Conservation (phyloP, 2,888 invertebrate genomes). For the Synanthedon andrenaeformis region DNA sequence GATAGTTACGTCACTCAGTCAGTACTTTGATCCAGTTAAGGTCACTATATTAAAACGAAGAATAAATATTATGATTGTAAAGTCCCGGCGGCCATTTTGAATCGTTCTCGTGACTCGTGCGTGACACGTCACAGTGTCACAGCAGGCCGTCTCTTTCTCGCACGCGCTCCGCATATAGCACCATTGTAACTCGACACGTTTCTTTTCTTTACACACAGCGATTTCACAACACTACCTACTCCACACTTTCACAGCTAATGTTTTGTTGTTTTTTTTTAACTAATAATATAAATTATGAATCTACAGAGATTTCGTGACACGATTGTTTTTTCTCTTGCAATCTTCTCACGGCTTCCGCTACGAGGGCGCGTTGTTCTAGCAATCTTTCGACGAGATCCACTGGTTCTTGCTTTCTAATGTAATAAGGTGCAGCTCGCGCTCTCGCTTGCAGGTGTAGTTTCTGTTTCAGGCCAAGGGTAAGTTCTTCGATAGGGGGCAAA, state of each 20-base stretch:
- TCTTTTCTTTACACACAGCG: conserved; percentile 55
- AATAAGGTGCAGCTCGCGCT: conserved; percentile 63
- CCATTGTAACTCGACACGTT: conserved; percentile 71
- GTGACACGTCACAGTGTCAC: conserved; percentile 66
- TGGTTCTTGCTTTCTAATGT: conserved; percentile 68
- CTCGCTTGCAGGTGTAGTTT: conserved; percentile 66
- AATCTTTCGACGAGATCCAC: conserved; percentile 63
- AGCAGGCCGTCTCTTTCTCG: conserved; percentile 55
- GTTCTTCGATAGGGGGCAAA: conserved; percentile 59
- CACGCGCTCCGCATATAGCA: conserved; percentile 69
- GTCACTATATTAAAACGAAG: conserved; percentile 59
- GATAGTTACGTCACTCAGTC: conserved; percentile 61
- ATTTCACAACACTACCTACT: conserved; percentile 66
- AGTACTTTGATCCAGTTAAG: conserved; percentile 66
- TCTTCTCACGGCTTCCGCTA: conserved; percentile 65
- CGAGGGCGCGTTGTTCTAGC: conserved; percentile 63
- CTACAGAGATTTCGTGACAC: conserved; percentile 63
- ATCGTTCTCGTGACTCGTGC: conserved; percentile 65
- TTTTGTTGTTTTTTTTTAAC: conserved; percentile 34
- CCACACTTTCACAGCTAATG: conserved; percentile 69
- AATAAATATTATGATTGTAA: conserved; percentile 71
- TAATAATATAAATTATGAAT: conserved; percentile 53
- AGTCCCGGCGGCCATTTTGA: conserved; percentile 67
- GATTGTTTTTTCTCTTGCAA: conserved; percentile 64
- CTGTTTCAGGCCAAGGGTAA: conserved; percentile 64